A percentile compares a stretch with the other conserved stretches of the same genome.
Conservation (phyloP, 1,140 invertebrate genomes). For the Oreohelix idahoensis region DNA sequence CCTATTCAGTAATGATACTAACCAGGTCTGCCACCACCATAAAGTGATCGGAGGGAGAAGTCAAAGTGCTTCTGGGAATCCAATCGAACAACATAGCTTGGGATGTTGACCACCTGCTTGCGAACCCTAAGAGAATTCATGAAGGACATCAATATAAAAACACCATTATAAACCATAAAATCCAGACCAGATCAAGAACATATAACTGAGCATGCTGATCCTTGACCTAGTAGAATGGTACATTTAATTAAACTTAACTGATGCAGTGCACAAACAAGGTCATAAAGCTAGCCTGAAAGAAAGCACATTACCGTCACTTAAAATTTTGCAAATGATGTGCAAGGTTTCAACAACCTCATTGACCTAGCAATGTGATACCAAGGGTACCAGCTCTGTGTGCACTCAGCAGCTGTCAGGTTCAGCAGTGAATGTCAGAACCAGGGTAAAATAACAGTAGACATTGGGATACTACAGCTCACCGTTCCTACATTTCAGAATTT, state of each 20-base stretch:
- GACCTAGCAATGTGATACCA: constrained; percentile 26
- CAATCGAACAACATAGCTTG: constrained; percentile 97
- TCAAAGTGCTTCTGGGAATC: constrained; percentile 99
- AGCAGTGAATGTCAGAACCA: constrained; percentile 3
- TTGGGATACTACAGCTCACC: no score
- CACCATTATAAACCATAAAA: no score
- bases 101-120: constrained; percentile 99
- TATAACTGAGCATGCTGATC: no score
- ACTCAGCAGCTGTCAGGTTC: neutral
- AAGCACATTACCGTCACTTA: no score
- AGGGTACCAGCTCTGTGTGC: neutral
- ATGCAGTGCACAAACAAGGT: no score
- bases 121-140: constrained; percentile 88
- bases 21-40: constrained; percentile 95
- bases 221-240: no score
- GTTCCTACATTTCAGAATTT: no score
- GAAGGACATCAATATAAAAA: no score
- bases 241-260: no score
- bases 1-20: constrained; percentile 32
- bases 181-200: no score
- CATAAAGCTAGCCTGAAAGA: no score
- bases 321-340: no score
- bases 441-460: constrained; percentile 4
- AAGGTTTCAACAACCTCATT: constrained; percentile 29
- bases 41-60: constrained; percentile 98